Evolutionary conservation across 2,113 vertebrate species (phyloP), one percentile per base, ranked within the genome.

Genomic region (Campylomormyrus numenius): DNA sequence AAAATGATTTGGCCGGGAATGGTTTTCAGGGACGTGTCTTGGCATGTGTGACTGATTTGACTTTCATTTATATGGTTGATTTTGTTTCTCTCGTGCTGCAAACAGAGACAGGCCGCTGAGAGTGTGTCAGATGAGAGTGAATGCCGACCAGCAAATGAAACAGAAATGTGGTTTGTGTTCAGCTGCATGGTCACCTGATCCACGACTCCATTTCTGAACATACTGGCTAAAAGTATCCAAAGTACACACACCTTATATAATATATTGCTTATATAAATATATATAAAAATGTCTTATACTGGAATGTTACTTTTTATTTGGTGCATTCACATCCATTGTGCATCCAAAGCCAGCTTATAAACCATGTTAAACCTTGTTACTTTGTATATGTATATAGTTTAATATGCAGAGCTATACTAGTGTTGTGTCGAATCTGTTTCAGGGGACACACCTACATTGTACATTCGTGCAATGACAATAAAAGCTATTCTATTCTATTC

Each of bases 61-160:
- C 88, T 89, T 89, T 89, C 70, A 89, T 89, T 84, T 53, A 39
- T 84, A 39, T 17, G 77, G 46, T 89, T 50, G 48, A 46, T 46
- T 70, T 88, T 45, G 21, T 62, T 70, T 70, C 27, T 27, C 62
- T 70, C 8, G 1, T 70, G 10, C n/a, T 70, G 27, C n/a, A 70
- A 70, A 31, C n/a, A 5, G 62, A 70, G n/a, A 70, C 62, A 31
- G n/a, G 27, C 62, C 3, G 3, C 62, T 70, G 27, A 70, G 62
- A 70, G 62, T 13, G 27, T 70, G 62, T 70, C 62, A 31, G 62
- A 70, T 70, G 62, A 11, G 27, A 70, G 62, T 1, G 27, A 70
- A 27, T 53, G 13, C 21, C 15, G 24, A 15, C 31, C 52, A 35
- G 49, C 19, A 46, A 58, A 85, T 31, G 83, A 15, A 86, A 50